Percentiles rank a stretch among this genome's conserved stretches.
These are phyloP conservation scores for Macrosoma leucophasiata DNA, from an alignment of 2,888 invertebrate genomes.

Conservation along the genomic window DNA sequence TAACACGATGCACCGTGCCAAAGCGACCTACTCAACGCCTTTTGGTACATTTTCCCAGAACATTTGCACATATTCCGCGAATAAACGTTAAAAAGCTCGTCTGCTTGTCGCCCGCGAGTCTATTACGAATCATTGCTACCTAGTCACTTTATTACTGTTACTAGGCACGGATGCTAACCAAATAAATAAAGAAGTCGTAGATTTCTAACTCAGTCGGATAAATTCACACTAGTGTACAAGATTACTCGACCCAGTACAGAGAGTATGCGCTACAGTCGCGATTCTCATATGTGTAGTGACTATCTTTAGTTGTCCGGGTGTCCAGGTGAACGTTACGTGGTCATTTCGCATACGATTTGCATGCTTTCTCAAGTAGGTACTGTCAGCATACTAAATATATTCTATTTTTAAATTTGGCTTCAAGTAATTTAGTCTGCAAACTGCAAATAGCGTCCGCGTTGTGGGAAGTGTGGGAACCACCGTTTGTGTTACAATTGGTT, in stretches of 20 bases:
- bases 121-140: constrained; percentile 28
- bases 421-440: constrained; percentile 28
- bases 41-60: constrained; percentile 18
- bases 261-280: constrained; percentile 16
- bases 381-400: constrained; percentile 47
- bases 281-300: constrained; percentile 25
- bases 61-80: constrained; percentile 19
- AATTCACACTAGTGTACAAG: constrained; percentile 24
- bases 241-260: constrained; percentile 31
- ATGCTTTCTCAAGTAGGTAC: constrained; percentile 37
- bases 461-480: constrained; percentile 6
- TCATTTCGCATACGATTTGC: constrained; percentile 44
- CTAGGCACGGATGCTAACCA: constrained; percentile 35
- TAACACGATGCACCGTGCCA: too few relatives aligned
- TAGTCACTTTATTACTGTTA: constrained; percentile 30
- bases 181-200: too few relatives aligned
- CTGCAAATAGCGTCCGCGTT: constrained; percentile 17
- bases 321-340: constrained; percentile 32
- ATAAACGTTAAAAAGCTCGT: constrained; percentile 31
- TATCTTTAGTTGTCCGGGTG: constrained; percentile 29
- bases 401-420: constrained; percentile 38
- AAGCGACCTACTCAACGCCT: too few relatives aligned
- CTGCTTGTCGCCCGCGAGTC: constrained; percentile 36
- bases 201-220: too few relatives aligned
- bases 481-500: constrained; percentile 5